Conservation (phyloP, 2,797 vertebrate species). For the Pitangus sulphuratus region DNA sequence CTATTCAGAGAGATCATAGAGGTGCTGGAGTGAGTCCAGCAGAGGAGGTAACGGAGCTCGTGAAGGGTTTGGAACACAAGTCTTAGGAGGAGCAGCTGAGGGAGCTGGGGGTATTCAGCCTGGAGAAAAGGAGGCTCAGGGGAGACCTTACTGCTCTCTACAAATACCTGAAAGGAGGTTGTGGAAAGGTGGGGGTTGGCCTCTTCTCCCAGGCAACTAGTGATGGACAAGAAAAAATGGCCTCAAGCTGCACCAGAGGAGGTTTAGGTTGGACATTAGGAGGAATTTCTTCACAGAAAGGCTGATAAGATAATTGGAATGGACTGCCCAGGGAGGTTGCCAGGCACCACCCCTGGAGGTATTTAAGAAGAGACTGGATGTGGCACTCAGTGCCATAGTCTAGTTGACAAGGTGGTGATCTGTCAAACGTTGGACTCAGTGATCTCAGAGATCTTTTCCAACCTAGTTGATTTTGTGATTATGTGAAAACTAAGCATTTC, state of each 20-base stretch:
- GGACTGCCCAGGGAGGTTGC: background rate
- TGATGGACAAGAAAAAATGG: background rate
- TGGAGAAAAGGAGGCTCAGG: background rate
- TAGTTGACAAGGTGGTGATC: background rate
- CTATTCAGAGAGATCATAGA: background rate
- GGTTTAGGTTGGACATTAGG: background rate
- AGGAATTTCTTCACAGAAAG: background rate
- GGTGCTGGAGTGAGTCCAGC: background rate
- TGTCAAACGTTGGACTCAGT: background rate
- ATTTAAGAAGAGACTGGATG: background rate
- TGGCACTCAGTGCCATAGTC: background rate
- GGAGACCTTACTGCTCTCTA: too few relatives aligned
- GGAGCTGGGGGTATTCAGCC: background rate
- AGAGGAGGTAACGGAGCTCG: background rate
- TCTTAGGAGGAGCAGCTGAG: background rate
- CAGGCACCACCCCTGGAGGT: background rate
- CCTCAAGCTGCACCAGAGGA: background rate
- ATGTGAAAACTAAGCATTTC: rapidly evolving
- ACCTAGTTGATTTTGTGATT: background rate
- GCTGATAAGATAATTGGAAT: background rate
- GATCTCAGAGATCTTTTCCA: background rate
- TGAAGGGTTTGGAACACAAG: background rate
- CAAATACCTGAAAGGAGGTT: background rate
- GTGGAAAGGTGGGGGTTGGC: background rate
- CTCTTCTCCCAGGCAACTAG: background rate